Evolutionary conservation across 2,113 vertebrate genomes (phyloP), one percentile per base, ranked within the genome.

Genomic region (Microcebus ravelobensis): DNA sequence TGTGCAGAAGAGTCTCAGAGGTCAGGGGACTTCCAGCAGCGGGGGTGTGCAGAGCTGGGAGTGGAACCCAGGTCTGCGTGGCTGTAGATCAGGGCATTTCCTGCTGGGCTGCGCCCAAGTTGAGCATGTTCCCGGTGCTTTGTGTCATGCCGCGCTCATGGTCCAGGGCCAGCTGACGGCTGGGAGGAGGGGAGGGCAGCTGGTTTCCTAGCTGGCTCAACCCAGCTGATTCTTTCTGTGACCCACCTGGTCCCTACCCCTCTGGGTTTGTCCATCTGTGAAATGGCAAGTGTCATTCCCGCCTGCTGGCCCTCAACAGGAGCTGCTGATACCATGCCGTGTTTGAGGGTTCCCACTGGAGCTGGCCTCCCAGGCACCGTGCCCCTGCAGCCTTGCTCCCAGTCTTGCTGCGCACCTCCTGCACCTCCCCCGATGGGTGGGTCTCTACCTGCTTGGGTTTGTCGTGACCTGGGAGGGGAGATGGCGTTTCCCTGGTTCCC

Each of bases 91-190:
- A 1, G 11, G 59, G 48, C 52, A 20, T 31, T 57, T 48, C 73
- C 11, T 52, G 71, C 39, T 0, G 34, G 42, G 15, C 4, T 8
- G 39, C 4, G 8, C 55, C 15, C 10, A 45, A 50, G 82, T 29
- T 13, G 29, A 29, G 23, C 0, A 2, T 0, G 11, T 65, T 42
- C 29, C 25, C 0, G 20, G 21, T 3, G 27, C 29, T 65, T 27
- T 42, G 57, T 10, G 3, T 17, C 70, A 14, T 25, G 27, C 31
- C 8, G n/a, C 12, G 1, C 15, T 77, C 9, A 0, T 3, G 4
- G 50, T 36, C 21, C 14, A 10, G 34, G 23, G 17, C 18, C 23
- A 67, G 31, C 31, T 57, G 36, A 59, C 10, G 15, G 27, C 21
- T 4, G 34, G 34, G 67, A 29, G 31, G 4, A 29, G n/a, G 5